A percentile compares a stretch with the other conserved stretches of the same genome.
These are phyloP conservation scores for Zosterops lateralis DNA, from an alignment of 2,113 vertebrate genomes.

Conservation along the genomic window DNA sequence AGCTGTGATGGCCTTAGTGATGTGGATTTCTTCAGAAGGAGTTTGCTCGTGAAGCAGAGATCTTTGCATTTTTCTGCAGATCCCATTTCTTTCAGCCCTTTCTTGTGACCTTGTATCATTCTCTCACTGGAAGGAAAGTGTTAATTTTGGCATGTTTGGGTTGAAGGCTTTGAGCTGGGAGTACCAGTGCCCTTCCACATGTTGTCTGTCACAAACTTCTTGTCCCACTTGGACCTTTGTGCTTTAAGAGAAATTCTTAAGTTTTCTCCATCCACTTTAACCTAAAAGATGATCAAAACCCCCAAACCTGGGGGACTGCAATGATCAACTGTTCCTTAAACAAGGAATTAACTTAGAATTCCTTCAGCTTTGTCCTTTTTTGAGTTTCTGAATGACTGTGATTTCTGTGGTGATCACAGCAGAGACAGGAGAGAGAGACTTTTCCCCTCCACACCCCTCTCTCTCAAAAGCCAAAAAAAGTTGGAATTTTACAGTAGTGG, in stretches of 20 bases:
- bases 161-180: neutral
- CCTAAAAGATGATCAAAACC: neutral
- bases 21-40: neutral
- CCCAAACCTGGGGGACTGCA: neutral
- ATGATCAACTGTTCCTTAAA: neutral
- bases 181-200: neutral
- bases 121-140: neutral
- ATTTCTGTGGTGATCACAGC: neutral
- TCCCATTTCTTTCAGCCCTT: neutral
- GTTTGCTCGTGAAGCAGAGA: neutral
- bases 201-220: neutral
- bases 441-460: neutral
- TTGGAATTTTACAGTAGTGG: neutral
- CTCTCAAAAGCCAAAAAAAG: neutral
- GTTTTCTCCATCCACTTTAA: neutral
- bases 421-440: neutral
- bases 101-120: accelerated
- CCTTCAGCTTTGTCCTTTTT: neutral
- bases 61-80: neutral
- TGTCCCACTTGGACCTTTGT: neutral
- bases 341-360: neutral
- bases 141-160: neutral
- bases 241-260: neutral
- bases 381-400: neutral
- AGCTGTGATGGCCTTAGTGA: neutral